Percentiles rank a stretch among this genome's conserved stretches.
Evolutionary conservation across 2,797 vertebrate genomes (phyloP).

Genomic region (Gymnoscopelus braueri): DNA sequence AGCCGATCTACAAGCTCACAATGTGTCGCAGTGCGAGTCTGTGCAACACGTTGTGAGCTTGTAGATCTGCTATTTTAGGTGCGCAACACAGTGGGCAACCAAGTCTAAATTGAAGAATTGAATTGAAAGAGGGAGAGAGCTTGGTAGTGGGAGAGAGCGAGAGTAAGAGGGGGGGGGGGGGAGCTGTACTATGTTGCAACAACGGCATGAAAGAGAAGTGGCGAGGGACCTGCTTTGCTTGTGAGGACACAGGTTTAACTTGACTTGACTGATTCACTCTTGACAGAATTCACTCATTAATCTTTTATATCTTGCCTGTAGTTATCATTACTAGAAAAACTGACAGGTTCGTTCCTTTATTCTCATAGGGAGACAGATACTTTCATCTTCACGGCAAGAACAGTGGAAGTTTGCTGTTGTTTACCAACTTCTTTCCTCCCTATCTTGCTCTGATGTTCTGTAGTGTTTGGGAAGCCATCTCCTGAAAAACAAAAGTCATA

Average conservation of each 20-base stretch:
- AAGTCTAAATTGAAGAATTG: background rate
- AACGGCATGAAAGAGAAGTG: conserved; percentile 14
- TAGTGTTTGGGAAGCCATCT: conserved; percentile 42
- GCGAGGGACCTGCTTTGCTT: conserved; percentile 19
- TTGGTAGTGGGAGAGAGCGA: background rate
- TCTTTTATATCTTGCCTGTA: conserved; percentile 61
- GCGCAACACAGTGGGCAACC: background rate
- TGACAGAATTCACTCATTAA: conserved; percentile 56
- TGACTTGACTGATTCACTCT: conserved; percentile 49
- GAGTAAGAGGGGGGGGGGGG: background rate
- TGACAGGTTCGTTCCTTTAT: conserved; percentile 41
- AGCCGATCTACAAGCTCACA: too few species aligned
- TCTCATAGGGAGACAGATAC: conserved; percentile 55
- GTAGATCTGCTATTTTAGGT: too few species aligned
- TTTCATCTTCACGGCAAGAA: conserved; percentile 61
- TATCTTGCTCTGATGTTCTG: conserved; percentile 42
- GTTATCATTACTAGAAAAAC: conserved; percentile 63
- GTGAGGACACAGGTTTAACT: conserved; percentile 43
- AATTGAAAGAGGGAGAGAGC: background rate
- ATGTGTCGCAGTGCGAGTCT: too few species aligned
- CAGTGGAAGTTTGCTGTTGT: conserved; percentile 40
- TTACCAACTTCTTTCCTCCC: conserved; percentile 35
- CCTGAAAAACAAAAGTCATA: conserved; percentile 16
- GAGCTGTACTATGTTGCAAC: conserved; percentile 6
- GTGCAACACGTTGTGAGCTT: too few species aligned